Evolutionary conservation across 2,888 invertebrate genomes (phyloP).

Genomic region (Panorpa germanica): DNA sequence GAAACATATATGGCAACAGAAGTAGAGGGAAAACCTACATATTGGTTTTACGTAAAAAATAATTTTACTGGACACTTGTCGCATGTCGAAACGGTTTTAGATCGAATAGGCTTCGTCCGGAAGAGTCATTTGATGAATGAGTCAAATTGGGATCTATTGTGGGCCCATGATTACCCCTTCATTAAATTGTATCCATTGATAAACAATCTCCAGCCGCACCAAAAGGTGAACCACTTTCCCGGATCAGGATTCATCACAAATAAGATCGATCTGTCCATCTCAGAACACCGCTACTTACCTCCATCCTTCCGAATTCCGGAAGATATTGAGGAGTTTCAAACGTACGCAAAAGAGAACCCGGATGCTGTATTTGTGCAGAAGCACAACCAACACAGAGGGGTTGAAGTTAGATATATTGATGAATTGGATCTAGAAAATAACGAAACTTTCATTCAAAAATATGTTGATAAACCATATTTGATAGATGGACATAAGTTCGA

Average conservation of each 20-base stretch:
- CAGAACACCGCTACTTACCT: constrained; percentile 62
- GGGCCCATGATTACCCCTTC: constrained; percentile 92
- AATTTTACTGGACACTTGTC: constrained; percentile 32
- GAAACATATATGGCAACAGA: no score
- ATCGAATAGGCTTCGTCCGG: constrained; percentile 52
- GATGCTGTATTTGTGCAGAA: constrained; percentile 73
- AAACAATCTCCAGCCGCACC: constrained; percentile 42
- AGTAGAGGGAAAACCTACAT: constrained; percentile 26
- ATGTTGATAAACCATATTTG: constrained; percentile 68
- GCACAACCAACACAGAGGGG: constrained; percentile 78
- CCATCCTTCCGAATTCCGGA: constrained; percentile 73
- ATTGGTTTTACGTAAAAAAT: constrained; percentile 38
- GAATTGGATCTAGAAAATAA: constrained; percentile 49
- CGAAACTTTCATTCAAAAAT: constrained; percentile 82
- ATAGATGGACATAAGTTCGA: constrained; percentile 93
- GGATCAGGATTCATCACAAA: constrained; percentile 86
- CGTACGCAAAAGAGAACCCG: constrained; percentile 45
- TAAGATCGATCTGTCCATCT: constrained; percentile 75
- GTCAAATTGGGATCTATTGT: constrained; percentile 65
- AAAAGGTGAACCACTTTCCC: constrained; percentile 84
- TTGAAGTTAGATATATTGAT: constrained; percentile 48
- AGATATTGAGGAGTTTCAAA: constrained; percentile 46
- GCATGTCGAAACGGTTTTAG: constrained; percentile 65
- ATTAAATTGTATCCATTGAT: constrained; percentile 21
- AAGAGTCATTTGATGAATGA: constrained; percentile 27